A percentile compares a stretch with the other conserved stretches of the same genome.
phyloP scores from a whole-genome alignment of 1,140 invertebrate species.

The Galleria mellonella region DNA sequence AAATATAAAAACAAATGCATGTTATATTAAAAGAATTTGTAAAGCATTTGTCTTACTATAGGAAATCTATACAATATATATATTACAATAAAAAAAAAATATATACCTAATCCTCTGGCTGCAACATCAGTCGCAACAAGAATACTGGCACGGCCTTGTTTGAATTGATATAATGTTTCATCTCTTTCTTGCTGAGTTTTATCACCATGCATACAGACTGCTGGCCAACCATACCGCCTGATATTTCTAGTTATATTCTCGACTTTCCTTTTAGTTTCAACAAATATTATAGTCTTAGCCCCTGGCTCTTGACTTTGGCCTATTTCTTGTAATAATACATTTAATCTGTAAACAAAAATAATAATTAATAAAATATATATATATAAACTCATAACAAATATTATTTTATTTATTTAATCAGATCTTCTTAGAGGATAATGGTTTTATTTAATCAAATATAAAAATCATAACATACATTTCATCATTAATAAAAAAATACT shows the following conservation, averaged over 20 bases:
- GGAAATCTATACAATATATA: slow-evolving; percentile 9
- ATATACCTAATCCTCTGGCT: slow-evolving; percentile 96
- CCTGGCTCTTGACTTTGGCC: slow-evolving; percentile 88
- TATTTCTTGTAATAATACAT: slow-evolving; percentile 91
- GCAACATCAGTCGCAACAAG: slow-evolving; percentile 99
- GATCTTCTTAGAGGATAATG: slow-evolving; percentile 81
- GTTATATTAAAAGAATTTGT: slow-evolving; percentile 23
- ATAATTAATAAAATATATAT: slow-evolving; percentile 3
- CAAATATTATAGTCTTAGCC: slow-evolving; percentile 96
- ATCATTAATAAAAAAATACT: slow-evolving; percentile 29
- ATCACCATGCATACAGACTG: slow-evolving; percentile 97
- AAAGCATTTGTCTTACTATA: not conserved
- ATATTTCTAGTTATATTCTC: slow-evolving; percentile 94
- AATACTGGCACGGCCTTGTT: slow-evolving; percentile 91
- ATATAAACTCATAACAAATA: slow-evolving; percentile 7
- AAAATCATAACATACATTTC: slow-evolving; percentile 42
- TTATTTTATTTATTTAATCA: slow-evolving; percentile 64
- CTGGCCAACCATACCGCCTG: slow-evolving; percentile 92
- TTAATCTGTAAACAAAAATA: slow-evolving; percentile 77
- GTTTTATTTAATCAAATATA: slow-evolving; percentile 51
- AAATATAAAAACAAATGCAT: slow-evolving; percentile 72
- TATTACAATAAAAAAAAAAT: slow-evolving; percentile 1
- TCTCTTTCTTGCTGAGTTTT: slow-evolving; percentile 98
- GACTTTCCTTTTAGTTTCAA: slow-evolving; percentile 97
- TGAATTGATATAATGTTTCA: slow-evolving; percentile 96